phyloP scores from a whole-genome alignment of 1,140 invertebrate genomes.

The Microplitis demolitor region DNA sequence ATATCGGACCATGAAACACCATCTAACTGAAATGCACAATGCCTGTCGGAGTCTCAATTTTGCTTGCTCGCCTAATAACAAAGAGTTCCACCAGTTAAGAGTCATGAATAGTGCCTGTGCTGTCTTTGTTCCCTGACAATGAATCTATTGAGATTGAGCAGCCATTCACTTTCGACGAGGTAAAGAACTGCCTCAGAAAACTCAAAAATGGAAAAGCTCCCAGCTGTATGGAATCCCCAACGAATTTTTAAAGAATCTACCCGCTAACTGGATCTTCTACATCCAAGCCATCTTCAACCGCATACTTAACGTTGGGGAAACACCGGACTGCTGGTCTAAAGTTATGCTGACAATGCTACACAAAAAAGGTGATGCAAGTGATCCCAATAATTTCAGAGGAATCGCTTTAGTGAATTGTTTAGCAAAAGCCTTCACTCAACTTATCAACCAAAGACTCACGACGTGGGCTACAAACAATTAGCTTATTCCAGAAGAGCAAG shows the following conservation, averaged over 20 bases:
- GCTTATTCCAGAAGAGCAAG: conserved; percentile 33
- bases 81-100: no score
- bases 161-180: no score
- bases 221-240: conserved; percentile 21
- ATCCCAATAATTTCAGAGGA: conserved; percentile 36
- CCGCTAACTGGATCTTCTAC: not conserved
- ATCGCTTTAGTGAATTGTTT: conserved; percentile 33
- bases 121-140: no score
- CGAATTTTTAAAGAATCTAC: conserved; percentile 19
- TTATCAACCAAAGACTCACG: conserved; percentile 23
- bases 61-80: no score
- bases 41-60: no score
- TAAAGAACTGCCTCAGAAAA: no score
- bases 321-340: conserved; percentile 9
- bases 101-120: no score
- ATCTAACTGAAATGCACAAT: no score
- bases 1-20: no score
- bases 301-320: not conserved
- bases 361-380: conserved; percentile 31
- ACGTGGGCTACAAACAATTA: conserved; percentile 28
- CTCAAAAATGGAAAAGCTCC: conserved; percentile 13
- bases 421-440: conserved; percentile 32
- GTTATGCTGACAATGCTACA: conserved; percentile 6
- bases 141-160: no score
- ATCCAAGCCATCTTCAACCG: conserved; percentile 12